Evolutionary conservation across 2,888 invertebrate species (phyloP).

Genomic region (Myopa tessellatipennis): DNA sequence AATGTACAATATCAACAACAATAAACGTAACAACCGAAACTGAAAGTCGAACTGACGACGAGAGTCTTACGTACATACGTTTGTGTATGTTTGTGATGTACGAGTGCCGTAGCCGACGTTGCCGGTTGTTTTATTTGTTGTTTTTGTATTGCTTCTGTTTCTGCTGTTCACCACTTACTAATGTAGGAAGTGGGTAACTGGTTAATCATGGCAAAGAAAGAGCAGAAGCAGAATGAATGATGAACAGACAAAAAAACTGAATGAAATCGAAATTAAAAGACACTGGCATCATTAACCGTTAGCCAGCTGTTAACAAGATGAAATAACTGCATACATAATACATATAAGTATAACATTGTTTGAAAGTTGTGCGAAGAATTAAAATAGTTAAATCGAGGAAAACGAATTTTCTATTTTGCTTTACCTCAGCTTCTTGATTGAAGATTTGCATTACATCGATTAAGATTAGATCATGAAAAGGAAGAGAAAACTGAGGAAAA

Average conservation of each 20-base stretch:
- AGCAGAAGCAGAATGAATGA: not conserved
- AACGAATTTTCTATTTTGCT: too few species aligned
- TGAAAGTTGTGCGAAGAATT: too few species aligned
- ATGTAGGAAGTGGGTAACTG: slow-evolving; percentile 39
- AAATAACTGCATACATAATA: too few species aligned
- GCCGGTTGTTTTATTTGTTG: slow-evolving; percentile 36
- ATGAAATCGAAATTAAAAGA: not conserved
- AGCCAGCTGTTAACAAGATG: not conserved
- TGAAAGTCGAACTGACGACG: not conserved
- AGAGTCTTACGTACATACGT: not conserved
- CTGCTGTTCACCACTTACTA: not conserved
- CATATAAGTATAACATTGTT: too few species aligned
- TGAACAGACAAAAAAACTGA: not conserved
- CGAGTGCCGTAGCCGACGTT: slow-evolving; percentile 14
- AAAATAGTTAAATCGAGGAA: too few species aligned
- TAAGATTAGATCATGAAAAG: too few species aligned
- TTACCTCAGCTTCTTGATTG: too few species aligned
- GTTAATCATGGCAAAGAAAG: slow-evolving; percentile 19
- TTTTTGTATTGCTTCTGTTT: not conserved
- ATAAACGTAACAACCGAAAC: not conserved
- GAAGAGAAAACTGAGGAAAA: too few species aligned
- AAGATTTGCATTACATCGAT: too few species aligned
- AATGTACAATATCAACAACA: slow-evolving; percentile 16
- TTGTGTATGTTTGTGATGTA: not conserved
- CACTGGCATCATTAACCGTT: not conserved